A percentile compares a stretch with the other conserved stretches of the same genome.
phyloP scores from a whole-genome alignment of 2,888 invertebrate genomes.

The Eubasilissa splendida region DNA sequence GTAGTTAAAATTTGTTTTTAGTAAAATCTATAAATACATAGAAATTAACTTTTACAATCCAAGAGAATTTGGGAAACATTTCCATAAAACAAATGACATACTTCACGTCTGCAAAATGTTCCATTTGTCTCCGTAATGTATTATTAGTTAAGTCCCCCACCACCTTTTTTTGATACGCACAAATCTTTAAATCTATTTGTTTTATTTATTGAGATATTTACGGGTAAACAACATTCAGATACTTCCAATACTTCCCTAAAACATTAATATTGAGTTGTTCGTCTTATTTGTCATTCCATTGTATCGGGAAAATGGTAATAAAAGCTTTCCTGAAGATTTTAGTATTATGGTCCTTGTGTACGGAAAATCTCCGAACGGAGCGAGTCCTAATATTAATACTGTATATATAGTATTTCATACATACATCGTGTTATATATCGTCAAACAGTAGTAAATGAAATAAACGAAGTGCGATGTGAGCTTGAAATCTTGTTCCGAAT shows the following conservation, averaged over 20 bases:
- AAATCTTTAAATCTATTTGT: too few relatives aligned
- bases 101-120: too few relatives aligned
- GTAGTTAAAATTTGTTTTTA: too few relatives aligned
- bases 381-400: conserved; percentile 1
- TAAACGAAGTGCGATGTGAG: background rate
- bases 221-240: conserved; percentile 17
- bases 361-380: background rate
- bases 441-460: background rate
- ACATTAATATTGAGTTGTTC: background rate
- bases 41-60: too few relatives aligned
- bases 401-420: conserved; percentile 1
- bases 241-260: conserved; percentile 3
- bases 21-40: too few relatives aligned
- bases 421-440: background rate
- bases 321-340: background rate
- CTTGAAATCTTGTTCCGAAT: background rate
- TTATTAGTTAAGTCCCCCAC: too few relatives aligned
- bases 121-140: too few relatives aligned
- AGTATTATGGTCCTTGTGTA: background rate
- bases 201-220: conserved; percentile 16
- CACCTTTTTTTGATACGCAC: too few relatives aligned
- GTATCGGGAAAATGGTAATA: conserved; percentile 12
- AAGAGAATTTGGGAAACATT: too few relatives aligned
- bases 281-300: conserved; percentile 13
- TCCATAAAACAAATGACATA: too few relatives aligned